Evolutionary conservation across 2,888 invertebrate genomes (phyloP), one percentile per base, ranked within the genome.

Genomic region (Bugulina stolonifera): DNA sequence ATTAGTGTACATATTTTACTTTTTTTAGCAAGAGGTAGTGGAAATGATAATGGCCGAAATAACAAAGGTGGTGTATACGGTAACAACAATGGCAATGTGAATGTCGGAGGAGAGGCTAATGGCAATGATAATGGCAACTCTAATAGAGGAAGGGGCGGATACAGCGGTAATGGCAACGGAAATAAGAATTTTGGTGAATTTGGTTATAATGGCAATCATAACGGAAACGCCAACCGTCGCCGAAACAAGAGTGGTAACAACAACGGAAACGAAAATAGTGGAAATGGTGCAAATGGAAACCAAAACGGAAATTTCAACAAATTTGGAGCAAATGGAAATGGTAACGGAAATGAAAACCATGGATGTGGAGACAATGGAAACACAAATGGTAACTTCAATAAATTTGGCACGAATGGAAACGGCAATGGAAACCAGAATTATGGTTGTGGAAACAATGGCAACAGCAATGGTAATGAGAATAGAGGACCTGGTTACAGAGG

Each of bases 401-500:
- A 32, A 27, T 5, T 2, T 29, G 64, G 64, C 10, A 10, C 10
- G 14, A 64, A 34, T 34, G 64, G 64, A 27, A 64, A 64, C n/a
- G 34, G 18, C 18, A 64, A 64, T n/a, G 64, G 64, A 25, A 64
- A 64, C n/a, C 27, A 32, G 32, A 64, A 64, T 64, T 2, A 14
- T 18, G 64, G 64, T 2, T 32, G 32, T 34, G 64, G 64, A 29
- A 32, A 64, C 64, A 64, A 64, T 64, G 64, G 64, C 5, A 64
- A 64, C 64, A 2, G 32, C 2, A 64, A 64, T 27, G 64, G 64
- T 14, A 64, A 64, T n/a, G 3, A 1, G 29, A 64, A 64, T n/a
- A 2, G 32, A 10, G 64, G 64, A 64, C 27, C 25, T 64, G 64
- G 64, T 64, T 64, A 64, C 32, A 79, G 78, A 69, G 78, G 77